These are phyloP conservation scores for Ips typographus DNA, from an alignment of 1,140 invertebrate genomes.

Conservation along the genomic window DNA sequence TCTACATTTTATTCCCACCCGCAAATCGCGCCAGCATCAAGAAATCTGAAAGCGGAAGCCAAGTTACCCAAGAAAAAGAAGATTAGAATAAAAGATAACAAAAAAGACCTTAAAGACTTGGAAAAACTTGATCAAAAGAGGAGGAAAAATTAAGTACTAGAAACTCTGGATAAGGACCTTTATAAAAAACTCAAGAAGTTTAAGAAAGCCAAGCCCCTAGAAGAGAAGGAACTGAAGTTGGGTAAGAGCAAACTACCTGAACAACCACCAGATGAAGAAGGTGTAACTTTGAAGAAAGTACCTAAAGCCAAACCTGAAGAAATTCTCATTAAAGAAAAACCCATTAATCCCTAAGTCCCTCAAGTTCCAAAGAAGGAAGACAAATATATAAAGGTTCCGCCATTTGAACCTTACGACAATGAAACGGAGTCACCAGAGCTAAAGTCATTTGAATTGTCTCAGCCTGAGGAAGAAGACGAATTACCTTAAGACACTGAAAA, in stretches of 20 bases:
- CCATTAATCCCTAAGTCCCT: constrained; percentile 20
- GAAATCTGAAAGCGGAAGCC: constrained; percentile 69
- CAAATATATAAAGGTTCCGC: constrained; percentile 44
- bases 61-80: constrained; percentile 60
- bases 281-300: constrained; percentile 43
- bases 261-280: constrained; percentile 38
- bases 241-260: constrained; percentile 58
- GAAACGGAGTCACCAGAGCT: constrained; percentile 39
- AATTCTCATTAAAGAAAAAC: constrained; percentile 21
- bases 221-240: constrained; percentile 52
- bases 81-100: constrained; percentile 57
- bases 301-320: constrained; percentile 34
- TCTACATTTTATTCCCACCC: constrained; percentile 62
- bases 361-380: constrained; percentile 47
- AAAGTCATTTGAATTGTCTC: constrained; percentile 38
- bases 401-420: constrained; percentile 47
- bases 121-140: constrained; percentile 61
- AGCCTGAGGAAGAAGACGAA: constrained; percentile 40
- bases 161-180: constrained; percentile 48
- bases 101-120: constrained; percentile 61
- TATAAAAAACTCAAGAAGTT: constrained; percentile 45
- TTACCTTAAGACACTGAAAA: constrained; percentile 37
- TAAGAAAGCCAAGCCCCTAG: constrained; percentile 48
- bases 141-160: constrained; percentile 52
- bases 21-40: constrained; percentile 60